Percentiles rank a stretch among this genome's conserved stretches.
Evolutionary conservation across 2,888 invertebrate genomes (phyloP).

Genomic region (Terebella lapidaria): DNA sequence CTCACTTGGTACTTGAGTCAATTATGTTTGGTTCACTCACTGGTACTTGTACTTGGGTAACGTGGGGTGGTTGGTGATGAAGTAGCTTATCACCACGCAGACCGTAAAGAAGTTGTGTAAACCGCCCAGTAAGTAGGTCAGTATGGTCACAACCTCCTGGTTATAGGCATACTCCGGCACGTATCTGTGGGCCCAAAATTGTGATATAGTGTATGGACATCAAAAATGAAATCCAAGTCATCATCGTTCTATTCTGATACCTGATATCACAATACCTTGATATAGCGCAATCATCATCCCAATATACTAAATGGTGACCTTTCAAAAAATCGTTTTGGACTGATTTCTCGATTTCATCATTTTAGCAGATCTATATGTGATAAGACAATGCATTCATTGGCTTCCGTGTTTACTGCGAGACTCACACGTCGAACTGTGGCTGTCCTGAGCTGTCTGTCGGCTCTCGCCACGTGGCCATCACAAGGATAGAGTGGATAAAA

Average conservation of each 20-base stretch:
- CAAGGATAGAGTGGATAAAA: slow-evolving; percentile 33
- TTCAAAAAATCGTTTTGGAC: background rate
- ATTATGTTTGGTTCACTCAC: no score
- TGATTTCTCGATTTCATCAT: background rate
- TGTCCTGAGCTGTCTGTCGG: no score
- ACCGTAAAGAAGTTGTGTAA: slow-evolving; percentile 43
- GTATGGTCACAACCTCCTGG: slow-evolving; percentile 10
- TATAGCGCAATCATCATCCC: no score
- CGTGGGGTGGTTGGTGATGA: slow-evolving; percentile 45
- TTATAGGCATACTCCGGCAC: slow-evolving; percentile 15
- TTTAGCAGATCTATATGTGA: background rate
- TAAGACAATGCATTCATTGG: no score
- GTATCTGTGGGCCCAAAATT: slow-evolving; percentile 4
- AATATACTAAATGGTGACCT: no score
- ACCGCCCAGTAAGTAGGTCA: slow-evolving; percentile 36
- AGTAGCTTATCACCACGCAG: slow-evolving; percentile 40
- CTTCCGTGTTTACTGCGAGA: no score
- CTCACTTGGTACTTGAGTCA: no score
- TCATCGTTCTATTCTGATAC: no score
- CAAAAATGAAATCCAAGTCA: background rate
- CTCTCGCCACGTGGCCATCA: slow-evolving; percentile 38
- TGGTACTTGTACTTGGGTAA: slow-evolving; percentile 36
- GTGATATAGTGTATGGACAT: background rate
- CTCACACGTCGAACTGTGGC: no score
- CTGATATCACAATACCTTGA: no score